Conservation (phyloP, 2,888 invertebrate genomes). For the Tachina lurida region DNA sequence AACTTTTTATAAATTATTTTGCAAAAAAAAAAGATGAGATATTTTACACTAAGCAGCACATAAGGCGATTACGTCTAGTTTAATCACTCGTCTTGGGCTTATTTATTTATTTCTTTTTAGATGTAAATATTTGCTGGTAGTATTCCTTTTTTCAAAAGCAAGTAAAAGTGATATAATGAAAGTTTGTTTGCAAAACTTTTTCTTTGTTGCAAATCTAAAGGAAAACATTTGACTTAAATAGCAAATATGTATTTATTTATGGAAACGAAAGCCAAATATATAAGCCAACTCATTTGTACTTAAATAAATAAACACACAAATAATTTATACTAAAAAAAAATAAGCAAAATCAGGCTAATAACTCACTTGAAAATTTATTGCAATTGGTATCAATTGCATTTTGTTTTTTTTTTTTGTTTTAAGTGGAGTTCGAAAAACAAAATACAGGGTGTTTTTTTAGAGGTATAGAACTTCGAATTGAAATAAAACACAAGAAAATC, state of each 20-base stretch:
- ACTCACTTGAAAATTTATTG: slow-evolving; percentile 62
- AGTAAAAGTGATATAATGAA: slow-evolving; percentile 62
- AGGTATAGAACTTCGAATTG: no score
- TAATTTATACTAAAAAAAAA: background rate
- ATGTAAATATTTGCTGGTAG: background rate
- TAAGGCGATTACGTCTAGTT: slow-evolving; percentile 27
- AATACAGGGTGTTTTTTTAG: background rate
- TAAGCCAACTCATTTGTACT: background rate
- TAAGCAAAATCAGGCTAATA: slow-evolving; percentile 53
- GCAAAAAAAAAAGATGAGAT: background rate
- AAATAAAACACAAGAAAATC: no score
- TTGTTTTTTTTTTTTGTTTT: slow-evolving; percentile 36
- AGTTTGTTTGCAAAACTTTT: slow-evolving; percentile 45
- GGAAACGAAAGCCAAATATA: background rate
- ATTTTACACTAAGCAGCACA: background rate
- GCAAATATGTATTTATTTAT: background rate
- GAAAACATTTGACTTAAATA: slow-evolving; percentile 14
- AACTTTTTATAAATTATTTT: slow-evolving; percentile 2
- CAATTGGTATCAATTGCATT: slow-evolving; percentile 67
- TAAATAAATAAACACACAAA: background rate
- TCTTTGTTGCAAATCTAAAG: background rate
- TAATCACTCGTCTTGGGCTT: slow-evolving; percentile 6
- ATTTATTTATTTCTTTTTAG: background rate
- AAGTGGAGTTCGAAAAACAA: slow-evolving; percentile 27
- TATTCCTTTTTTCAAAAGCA: slow-evolving; percentile 13